A percentile compares a stretch with the other conserved stretches of the same genome.
phyloP scores from a whole-genome alignment of 1,140 invertebrate species.

The Galleria mellonella region DNA sequence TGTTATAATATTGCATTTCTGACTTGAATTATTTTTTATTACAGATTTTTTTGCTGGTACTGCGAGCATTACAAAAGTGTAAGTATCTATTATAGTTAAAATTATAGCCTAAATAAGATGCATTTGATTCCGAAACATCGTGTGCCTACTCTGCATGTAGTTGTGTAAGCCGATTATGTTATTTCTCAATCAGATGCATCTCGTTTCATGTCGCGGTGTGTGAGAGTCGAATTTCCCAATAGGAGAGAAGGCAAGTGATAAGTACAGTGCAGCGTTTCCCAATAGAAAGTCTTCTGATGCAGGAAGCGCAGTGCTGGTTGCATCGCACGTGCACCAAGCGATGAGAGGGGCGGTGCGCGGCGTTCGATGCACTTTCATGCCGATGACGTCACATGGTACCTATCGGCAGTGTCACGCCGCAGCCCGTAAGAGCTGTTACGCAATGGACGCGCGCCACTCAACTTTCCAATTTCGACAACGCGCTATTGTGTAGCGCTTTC shows the following conservation, averaged over 20 bases:
- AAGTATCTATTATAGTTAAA: constrained; percentile 25
- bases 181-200: constrained; percentile 66
- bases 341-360: constrained; percentile 43
- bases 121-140: background rate
- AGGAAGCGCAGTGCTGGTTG: constrained; percentile 50
- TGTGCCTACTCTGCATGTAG: constrained; percentile 7
- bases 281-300: constrained; percentile 68
- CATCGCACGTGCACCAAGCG: constrained; percentile 48
- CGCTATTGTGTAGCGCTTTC: constrained; percentile 71
- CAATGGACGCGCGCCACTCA: constrained; percentile 62
- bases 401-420: constrained; percentile 69
- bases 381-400: constrained; percentile 63
- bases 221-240: constrained; percentile 65
- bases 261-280: constrained; percentile 49
- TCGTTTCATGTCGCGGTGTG: constrained; percentile 40
- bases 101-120: no score
- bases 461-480: constrained; percentile 74
- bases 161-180: constrained; percentile 46
- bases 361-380: constrained; percentile 68
- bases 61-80: constrained; percentile 42
- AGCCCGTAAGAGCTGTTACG: constrained; percentile 66
- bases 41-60: constrained; percentile 21
- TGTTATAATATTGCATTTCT: no score
- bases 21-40: constrained; percentile 19
- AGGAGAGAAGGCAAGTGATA: constrained; percentile 37